Base-by-base conservation (phyloP, 1,140 invertebrate genomes). In the Rhagoletis pomonella region DNA sequence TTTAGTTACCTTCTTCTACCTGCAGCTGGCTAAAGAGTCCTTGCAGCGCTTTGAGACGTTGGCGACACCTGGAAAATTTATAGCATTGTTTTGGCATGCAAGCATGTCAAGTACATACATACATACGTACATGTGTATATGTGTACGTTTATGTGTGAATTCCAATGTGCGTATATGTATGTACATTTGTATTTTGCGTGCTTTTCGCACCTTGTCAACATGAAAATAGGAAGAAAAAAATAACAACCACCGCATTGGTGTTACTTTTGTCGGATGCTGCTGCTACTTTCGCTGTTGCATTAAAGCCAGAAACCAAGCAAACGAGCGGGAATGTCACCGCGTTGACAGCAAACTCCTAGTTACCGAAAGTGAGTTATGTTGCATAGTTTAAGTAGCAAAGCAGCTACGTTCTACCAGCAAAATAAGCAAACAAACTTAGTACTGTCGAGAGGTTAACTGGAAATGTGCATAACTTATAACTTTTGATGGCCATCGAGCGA, bases 21-120 rank as follows among this genome's bases (percentile, higher is more conserved):
- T 81, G 47, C 73, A 50, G 9, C 50, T 58, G 73, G 5, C 44
- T 81, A 55, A 19, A 55, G 47, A 55, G 47, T 58, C 73, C 55
- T 55, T 55, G 73, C 50, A 10, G n/a, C 47, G 47, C 6, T 14
- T 81, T 55, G 19, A 81, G 47, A 81, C n/a, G 50, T 50, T 81
- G 73, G 73, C 47, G 73, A 81, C 73, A 81, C 50, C 9, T n/a
- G 19, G 47, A 81, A 81, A 81, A 81, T 81, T 50, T 81, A 81
- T 81, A n/a, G 73, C 73, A 81, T 81, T 81, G 47, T 81, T 81
- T 81, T 81, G 17, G 17, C 19, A 55, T 50, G 50, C 73, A 81
- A 81, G 47, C 44, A 19, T 14, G 19, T 7, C 14, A 14, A 50
- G 42, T 73, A 42, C 42, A 7, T 17, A 0, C n/a, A 9, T 77